A percentile compares a stretch with the other conserved stretches of the same genome.
phyloP scores from a whole-genome alignment of 2,113 vertebrate genomes.

The Rhagologus leucostigma region DNA sequence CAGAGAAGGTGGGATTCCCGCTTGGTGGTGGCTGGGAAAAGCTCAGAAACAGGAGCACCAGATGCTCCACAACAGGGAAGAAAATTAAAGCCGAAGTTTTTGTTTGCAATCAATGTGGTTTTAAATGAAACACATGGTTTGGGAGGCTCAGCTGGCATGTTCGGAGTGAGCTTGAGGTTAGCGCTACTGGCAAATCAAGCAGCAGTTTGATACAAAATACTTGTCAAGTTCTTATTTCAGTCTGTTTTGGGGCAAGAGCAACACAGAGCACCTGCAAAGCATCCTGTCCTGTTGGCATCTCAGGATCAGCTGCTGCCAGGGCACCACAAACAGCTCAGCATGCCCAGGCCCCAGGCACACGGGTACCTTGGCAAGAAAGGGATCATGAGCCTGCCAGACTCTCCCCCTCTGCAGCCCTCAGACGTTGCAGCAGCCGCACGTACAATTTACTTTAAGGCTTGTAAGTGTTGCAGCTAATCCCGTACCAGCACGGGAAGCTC shows the following conservation, averaged over 20 bases:
- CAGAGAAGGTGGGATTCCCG: background rate
- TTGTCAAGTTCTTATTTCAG: background rate
- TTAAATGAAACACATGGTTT: background rate
- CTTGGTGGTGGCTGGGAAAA: background rate
- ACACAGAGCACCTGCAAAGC: background rate
- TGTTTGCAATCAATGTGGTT: background rate
- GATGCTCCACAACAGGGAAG: accelerated
- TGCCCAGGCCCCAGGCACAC: background rate
- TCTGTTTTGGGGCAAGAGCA: background rate
- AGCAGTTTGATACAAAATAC: background rate
- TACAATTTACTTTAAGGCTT: background rate
- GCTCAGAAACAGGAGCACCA: accelerated
- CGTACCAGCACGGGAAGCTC: accelerated
- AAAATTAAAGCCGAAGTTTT: background rate
- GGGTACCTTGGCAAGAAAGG: background rate
- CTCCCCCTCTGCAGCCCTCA: background rate
- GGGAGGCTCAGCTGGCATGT: background rate
- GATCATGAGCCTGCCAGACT: background rate
- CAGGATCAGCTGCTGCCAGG: accelerated
- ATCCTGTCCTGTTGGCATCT: background rate
- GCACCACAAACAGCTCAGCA: background rate
- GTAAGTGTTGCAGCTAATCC: background rate
- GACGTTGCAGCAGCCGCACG: accelerated
- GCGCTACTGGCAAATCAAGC: background rate
- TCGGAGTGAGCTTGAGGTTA: background rate